Evolutionary conservation across 2,888 invertebrate species (phyloP).

Genomic region (Ferrisia virgata): DNA sequence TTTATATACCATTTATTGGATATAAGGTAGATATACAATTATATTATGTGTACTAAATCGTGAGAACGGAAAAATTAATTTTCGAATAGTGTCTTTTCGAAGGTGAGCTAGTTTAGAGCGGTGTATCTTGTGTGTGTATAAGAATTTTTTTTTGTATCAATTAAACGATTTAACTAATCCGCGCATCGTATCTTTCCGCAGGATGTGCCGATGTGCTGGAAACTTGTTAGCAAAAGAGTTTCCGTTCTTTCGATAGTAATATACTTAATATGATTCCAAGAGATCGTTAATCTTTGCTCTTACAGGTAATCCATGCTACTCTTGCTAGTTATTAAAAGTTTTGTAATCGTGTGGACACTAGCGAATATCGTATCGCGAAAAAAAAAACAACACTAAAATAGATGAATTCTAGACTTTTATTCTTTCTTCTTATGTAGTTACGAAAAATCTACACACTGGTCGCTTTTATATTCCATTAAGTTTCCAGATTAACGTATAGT

Average conservation of each 20-base stretch:
- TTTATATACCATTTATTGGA: not conserved
- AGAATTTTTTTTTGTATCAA: not conserved
- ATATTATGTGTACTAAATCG: not conserved
- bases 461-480: conserved; percentile 26
- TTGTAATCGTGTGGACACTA: not conserved
- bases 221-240: not conserved
- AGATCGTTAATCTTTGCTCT: not conserved
- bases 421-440: not conserved
- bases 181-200: not conserved
- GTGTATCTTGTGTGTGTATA: not conserved
- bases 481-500: not conserved
- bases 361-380: not conserved
- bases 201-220: not conserved
- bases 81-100: not conserved
- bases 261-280: not conserved
- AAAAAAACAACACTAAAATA: too few relatives aligned
- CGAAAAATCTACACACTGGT: not conserved
- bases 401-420: not conserved
- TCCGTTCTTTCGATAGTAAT: not conserved
- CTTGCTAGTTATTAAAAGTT: not conserved
- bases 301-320: not conserved
- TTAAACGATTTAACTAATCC: not conserved
- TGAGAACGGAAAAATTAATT: conserved; percentile 33
- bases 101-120: conserved; percentile 9
- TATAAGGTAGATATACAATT: too few relatives aligned